A percentile compares a stretch with the other conserved stretches of the same genome.
Evolutionary conservation across 2,888 invertebrate genomes (phyloP).

Genomic region (Dastarcus helophoroides): DNA sequence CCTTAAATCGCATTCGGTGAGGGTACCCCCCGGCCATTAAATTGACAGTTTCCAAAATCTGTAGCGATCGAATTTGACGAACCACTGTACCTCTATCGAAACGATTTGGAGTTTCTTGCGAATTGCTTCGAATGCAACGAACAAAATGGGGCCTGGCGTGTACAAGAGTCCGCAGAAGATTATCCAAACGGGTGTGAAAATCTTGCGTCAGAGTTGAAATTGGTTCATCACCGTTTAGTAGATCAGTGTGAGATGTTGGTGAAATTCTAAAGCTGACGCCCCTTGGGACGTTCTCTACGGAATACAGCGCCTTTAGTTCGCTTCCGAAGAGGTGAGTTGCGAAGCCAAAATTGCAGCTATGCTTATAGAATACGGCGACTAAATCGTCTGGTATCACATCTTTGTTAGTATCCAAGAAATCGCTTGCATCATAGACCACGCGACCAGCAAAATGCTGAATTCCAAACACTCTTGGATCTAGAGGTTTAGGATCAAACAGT

Average conservation of each 20-base stretch:
- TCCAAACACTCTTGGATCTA: constrained; percentile 72
- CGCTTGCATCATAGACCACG: constrained; percentile 79
- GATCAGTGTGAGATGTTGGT: constrained; percentile 75
- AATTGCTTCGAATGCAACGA: constrained; percentile 82
- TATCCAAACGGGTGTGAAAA: constrained; percentile 88
- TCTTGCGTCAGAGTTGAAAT: constrained; percentile 87
- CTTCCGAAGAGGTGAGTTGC: constrained; percentile 91
- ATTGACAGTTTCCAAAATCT: constrained; percentile 86
- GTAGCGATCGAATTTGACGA: constrained; percentile 76
- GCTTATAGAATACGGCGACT: constrained; percentile 84
- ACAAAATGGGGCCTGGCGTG: constrained; percentile 93
- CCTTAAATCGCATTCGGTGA: constrained; percentile 89
- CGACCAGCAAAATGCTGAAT: constrained; percentile 84
- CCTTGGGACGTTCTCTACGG: constrained; percentile 60
- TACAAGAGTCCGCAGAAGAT: constrained; percentile 79
- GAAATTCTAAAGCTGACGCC: constrained; percentile 81
- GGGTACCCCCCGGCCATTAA: constrained; percentile 92
- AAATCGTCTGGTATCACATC: constrained; percentile 88
- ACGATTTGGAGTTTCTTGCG: constrained; percentile 65
- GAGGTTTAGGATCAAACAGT: constrained; percentile 65
- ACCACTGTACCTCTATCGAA: constrained; percentile 79
- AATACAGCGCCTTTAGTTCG: constrained; percentile 74
- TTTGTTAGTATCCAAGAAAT: constrained; percentile 84
- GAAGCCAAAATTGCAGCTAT: constrained; percentile 92
- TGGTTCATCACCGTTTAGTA: constrained; percentile 73